Percentiles rank a stretch among this genome's conserved stretches.
Evolutionary conservation across 2,888 invertebrate genomes (phyloP).

Genomic region (Hirtodrosophila cameraria): DNA sequence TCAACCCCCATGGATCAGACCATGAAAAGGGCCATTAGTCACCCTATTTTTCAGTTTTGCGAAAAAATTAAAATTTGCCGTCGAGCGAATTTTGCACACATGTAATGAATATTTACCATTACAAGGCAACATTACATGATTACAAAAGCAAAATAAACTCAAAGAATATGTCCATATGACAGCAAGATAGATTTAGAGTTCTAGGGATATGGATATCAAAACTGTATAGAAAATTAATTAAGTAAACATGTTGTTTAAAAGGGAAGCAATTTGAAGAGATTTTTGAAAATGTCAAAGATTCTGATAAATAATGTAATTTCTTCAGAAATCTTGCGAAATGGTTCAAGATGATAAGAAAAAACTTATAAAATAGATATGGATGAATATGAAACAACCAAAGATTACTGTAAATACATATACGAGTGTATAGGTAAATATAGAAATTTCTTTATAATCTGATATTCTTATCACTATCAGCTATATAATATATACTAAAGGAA

Average conservation of each 20-base stretch:
- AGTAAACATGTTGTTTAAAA: background rate
- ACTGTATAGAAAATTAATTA: background rate
- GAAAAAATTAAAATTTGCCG: slow-evolving; percentile 69
- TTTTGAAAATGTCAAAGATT: too few relatives aligned
- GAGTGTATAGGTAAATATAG: too few relatives aligned
- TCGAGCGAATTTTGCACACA: slow-evolving; percentile 61
- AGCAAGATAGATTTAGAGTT: slow-evolving; percentile 19
- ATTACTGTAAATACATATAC: too few relatives aligned
- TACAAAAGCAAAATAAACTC: slow-evolving; percentile 10
- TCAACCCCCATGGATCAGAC: slow-evolving; percentile 54
- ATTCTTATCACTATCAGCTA: too few relatives aligned
- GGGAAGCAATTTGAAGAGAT: too few relatives aligned
- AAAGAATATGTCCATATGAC: slow-evolving; percentile 2
- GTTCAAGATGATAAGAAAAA: too few relatives aligned
- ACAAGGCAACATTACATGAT: slow-evolving; percentile 37
- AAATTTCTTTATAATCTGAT: too few relatives aligned
- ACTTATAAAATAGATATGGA: too few relatives aligned
- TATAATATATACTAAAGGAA: slow-evolving; percentile 9
- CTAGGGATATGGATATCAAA: slow-evolving; percentile 4
- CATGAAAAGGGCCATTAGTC: slow-evolving; percentile 46
- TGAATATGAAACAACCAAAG: too few relatives aligned
- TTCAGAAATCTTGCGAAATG: too few relatives aligned
- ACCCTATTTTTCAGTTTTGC: slow-evolving; percentile 64
- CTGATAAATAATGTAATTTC: too few relatives aligned
- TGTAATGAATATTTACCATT: slow-evolving; percentile 75